Evolutionary conservation across 2,888 invertebrate genomes (phyloP), one percentile per base, ranked within the genome.

Genomic region (Drosophila subsilvestris): DNA sequence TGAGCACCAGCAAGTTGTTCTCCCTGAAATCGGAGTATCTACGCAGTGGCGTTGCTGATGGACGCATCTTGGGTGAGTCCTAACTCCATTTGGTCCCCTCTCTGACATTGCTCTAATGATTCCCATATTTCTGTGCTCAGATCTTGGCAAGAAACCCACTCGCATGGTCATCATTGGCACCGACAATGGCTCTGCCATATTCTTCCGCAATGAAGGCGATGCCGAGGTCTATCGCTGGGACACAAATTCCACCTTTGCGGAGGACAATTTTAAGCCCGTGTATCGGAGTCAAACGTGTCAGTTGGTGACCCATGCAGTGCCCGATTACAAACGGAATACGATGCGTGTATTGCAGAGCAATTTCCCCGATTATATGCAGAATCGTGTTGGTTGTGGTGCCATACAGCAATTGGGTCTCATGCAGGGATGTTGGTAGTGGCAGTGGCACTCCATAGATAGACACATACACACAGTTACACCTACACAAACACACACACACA

Each of bases 11-110:
- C 18, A 93, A 94, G 18, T 80, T 96, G 43, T 94, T 95, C 90
- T 94, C 95, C 45, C 92, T 96, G 68, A 93, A 94, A 60, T 94
- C 95, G 0, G 94, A 94, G 29, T 93, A 94, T 74, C 92, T 96
- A 65, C 93, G 94, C 50, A 93, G 93, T 32, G 95, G 94, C 47
- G 93, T 93, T 54, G 93, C 94, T 0, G 91, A 93, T 61, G 93
- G 95, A 20, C 93, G 93, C 43, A 91, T 91, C 63, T 75, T 90
- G 71, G 92, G 93, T 93, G 75, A 86, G 91, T 86, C 22, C 14
- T 6, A 7, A 27, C 18, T 25, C 47, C 51, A 27, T 49, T 78
- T 93, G 0, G 2, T 20, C 17, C 20, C 22, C 2, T 2, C 2
- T 2, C 0, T 22, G 5, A 0, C 14, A 32, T 9, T 48, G 22